Percentiles rank a stretch among this genome's conserved stretches.
These are phyloP conservation scores for Remorina albescens DNA, from an alignment of 2,797 vertebrate genomes.

Conservation along the genomic window DNA sequence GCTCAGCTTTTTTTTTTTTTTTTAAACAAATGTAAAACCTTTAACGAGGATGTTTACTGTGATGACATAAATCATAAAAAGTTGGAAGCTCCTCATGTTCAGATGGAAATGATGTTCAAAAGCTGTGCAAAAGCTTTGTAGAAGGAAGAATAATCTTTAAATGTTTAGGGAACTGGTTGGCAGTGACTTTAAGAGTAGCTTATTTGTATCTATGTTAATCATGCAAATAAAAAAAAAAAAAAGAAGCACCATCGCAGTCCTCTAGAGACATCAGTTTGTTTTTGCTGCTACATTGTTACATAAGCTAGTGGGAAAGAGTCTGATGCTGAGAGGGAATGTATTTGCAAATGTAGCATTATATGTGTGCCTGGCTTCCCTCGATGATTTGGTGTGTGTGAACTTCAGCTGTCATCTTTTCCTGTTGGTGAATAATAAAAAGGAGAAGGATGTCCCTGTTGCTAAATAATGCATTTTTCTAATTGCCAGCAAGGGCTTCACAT, in stretches of 20 bases:
- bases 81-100: not conserved
- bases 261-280: conserved; percentile 43
- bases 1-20: no score
- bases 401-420: conserved; percentile 37
- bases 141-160: not conserved
- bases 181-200: conserved; percentile 18
- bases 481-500: conserved; percentile 40
- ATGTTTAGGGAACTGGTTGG: conserved; percentile 3
- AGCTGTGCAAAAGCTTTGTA: not conserved
- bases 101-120: not conserved
- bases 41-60: not conserved
- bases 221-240: no score
- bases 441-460: conserved; percentile 13
- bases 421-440: conserved; percentile 35
- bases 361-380: conserved; percentile 8
- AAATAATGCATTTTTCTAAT: conserved; percentile 67
- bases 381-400: conserved; percentile 30
- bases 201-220: conserved; percentile 57
- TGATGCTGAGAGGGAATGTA: conserved; percentile 18
- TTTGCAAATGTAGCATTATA: conserved; percentile 17
- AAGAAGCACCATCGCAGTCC: conserved; percentile 14
- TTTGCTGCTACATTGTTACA: conserved; percentile 33
- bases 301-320: conserved; percentile 36
- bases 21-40: no score
- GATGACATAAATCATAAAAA: not conserved